phyloP scores from a whole-genome alignment of 2,888 invertebrate species.

The Acutogordius australiensis region DNA sequence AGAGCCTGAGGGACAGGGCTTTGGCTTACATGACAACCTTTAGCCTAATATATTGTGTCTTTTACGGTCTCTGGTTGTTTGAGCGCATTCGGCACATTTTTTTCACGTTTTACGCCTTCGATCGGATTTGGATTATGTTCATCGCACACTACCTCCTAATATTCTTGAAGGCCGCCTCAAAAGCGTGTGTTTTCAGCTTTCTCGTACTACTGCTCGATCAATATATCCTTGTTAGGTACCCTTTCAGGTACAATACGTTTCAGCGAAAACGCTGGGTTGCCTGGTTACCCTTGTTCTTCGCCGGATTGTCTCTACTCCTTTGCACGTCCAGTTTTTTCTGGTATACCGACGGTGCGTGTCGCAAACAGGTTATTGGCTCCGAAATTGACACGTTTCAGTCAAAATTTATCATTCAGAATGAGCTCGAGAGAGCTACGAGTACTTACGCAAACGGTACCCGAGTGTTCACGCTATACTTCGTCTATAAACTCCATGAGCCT shows the following conservation, averaged over 20 bases:
- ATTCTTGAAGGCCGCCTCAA: background rate
- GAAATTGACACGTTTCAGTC: background rate
- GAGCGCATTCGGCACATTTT: background rate
- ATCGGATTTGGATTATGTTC: background rate
- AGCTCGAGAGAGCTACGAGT: background rate
- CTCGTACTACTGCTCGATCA: background rate
- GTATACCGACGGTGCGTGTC: background rate
- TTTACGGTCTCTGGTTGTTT: background rate
- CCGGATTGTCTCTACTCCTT: background rate
- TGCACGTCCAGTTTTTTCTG: background rate
- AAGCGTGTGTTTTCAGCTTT: background rate
- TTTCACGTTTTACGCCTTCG: background rate
- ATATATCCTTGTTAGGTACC: background rate
- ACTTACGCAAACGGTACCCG: background rate
- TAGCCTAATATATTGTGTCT: background rate
- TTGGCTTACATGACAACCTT: background rate
- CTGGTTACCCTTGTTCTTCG: background rate
- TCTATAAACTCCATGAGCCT: background rate
- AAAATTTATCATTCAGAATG: background rate
- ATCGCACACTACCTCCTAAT: background rate
- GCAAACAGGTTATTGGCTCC: background rate
- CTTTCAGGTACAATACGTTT: background rate
- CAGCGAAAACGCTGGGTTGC: background rate
- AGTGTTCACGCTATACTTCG: background rate
- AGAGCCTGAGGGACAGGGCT: background rate